These are phyloP conservation scores for Aphaenogaster rudis DNA, from an alignment of 1,140 invertebrate species.

Conservation along the genomic window DNA sequence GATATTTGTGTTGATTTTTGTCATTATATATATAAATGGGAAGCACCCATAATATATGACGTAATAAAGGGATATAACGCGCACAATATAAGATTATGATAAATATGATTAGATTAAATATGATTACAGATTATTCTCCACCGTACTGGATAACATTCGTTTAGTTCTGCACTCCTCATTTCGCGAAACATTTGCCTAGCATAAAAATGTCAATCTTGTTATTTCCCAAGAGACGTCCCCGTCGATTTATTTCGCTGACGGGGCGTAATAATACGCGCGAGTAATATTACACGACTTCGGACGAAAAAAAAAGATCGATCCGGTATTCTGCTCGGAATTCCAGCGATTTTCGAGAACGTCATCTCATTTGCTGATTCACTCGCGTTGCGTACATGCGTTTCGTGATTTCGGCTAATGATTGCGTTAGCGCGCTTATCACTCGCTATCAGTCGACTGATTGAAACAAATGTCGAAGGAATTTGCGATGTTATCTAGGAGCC, in stretches of 20 bases:
- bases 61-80: not conserved
- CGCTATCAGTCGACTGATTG: slow-evolving; percentile 21
- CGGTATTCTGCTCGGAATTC: not conserved
- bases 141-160: not conserved
- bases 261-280: not conserved
- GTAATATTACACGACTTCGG: not conserved
- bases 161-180: not conserved
- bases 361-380: not conserved
- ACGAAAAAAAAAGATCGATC: slow-evolving; percentile 21
- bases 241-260: slow-evolving; percentile 35
- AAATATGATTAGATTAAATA: not conserved
- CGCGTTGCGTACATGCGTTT: not conserved
- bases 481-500: not conserved
- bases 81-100: not conserved
- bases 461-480: slow-evolving; percentile 5
- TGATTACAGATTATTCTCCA: not conserved
- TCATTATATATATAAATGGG: too few relatives aligned
- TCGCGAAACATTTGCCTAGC: not conserved
- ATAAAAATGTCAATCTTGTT: slow-evolving; percentile 13
- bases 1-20: too few relatives aligned
- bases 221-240: not conserved
- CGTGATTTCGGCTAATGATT: not conserved
- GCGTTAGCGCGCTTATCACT: slow-evolving; percentile 25
- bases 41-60: too few relatives aligned
- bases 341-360: not conserved